These are phyloP conservation scores for Catostylus mosaicus DNA, from an alignment of 30 jellyfish, hydroid and myxozoan genomes.

Conservation along the genomic window DNA sequence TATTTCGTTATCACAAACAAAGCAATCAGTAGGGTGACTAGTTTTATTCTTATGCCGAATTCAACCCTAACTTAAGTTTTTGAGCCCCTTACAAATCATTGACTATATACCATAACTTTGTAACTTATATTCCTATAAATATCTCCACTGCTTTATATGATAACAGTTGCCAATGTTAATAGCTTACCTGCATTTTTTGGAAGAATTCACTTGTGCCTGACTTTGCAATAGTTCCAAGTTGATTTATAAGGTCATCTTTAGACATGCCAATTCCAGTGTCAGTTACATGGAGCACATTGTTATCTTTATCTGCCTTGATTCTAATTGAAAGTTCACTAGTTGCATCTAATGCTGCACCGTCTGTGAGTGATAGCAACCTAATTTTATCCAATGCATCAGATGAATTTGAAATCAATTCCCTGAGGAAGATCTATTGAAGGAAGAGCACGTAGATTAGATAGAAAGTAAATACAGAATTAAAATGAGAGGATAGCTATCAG, in stretches of 20 bases:
- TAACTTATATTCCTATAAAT: too few species aligned
- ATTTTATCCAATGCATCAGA: conserved; percentile 99
- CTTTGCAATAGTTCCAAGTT: conserved; percentile 98
- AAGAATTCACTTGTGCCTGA: conserved; percentile 99
- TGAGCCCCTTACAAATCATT: too few species aligned
- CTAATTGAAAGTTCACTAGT: conserved; percentile 87
- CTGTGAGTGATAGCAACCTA: conserved; percentile 87
- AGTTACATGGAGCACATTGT: conserved; percentile 86
- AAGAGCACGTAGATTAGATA: too few species aligned
- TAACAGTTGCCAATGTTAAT: too few species aligned
- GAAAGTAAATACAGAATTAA: too few species aligned
- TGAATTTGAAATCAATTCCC: conserved; percentile 98
- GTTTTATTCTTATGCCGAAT: too few species aligned
- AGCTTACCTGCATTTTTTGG: conserved; percentile 90
- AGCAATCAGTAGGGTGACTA: too few species aligned
- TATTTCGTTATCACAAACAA: too few species aligned
- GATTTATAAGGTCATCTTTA: conserved; percentile 92
- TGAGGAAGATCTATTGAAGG: conserved; percentile 89
- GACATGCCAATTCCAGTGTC: conserved; percentile 99
- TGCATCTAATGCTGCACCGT: conserved; percentile 85
- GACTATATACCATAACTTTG: too few species aligned
- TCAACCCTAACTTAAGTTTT: too few species aligned
- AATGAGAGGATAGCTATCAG: too few species aligned
- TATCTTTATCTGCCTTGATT: conserved; percentile 93
- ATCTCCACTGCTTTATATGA: too few species aligned